A percentile compares a stretch with the other conserved stretches of the same genome.
These are phyloP conservation scores for Sericinus montela DNA, from an alignment of 2,888 invertebrate genomes.

Conservation along the genomic window DNA sequence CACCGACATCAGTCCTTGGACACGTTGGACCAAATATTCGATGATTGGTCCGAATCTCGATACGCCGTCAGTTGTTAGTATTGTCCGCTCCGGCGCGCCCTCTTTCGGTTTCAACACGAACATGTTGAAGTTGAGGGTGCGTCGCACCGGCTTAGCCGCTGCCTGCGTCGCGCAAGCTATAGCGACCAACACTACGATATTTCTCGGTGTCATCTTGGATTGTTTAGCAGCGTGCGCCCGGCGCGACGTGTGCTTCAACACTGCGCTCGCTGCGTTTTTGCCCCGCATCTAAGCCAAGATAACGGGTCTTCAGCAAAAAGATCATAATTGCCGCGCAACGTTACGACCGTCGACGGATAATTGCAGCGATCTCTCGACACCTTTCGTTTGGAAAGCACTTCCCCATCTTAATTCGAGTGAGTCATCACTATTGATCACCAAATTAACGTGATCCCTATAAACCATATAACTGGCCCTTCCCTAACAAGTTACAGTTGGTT, in stretches of 20 bases:
- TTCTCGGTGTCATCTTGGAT: slow-evolving; percentile 40
- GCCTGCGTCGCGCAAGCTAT: slow-evolving; percentile 45
- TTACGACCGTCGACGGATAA: slow-evolving; percentile 54
- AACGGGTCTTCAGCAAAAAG: slow-evolving; percentile 75
- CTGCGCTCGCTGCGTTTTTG: slow-evolving; percentile 61
- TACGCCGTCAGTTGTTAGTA: slow-evolving; percentile 55
- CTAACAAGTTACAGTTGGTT: too few relatives aligned
- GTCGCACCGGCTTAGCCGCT: slow-evolving; percentile 52
- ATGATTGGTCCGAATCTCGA: slow-evolving; percentile 83
- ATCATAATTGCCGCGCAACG: slow-evolving; percentile 63
- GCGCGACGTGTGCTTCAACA: slow-evolving; percentile 40
- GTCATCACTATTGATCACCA: slow-evolving; percentile 45
- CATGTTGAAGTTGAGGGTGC: slow-evolving; percentile 71
- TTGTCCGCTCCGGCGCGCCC: slow-evolving; percentile 48
- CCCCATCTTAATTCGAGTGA: slow-evolving; percentile 64
- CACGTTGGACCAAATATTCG: slow-evolving; percentile 83
- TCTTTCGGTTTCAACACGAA: slow-evolving; percentile 53
- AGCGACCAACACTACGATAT: slow-evolving; percentile 43
- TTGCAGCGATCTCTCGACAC: slow-evolving; percentile 68
- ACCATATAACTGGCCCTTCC: background rate
- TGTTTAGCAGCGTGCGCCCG: slow-evolving; percentile 31
- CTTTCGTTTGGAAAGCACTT: slow-evolving; percentile 77
- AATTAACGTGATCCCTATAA: slow-evolving; percentile 32
- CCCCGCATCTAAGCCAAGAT: slow-evolving; percentile 65
- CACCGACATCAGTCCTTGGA: slow-evolving; percentile 85